These are phyloP conservation scores for Hyposoter dolosus DNA, from an alignment of 2,888 invertebrate genomes.

Conservation along the genomic window DNA sequence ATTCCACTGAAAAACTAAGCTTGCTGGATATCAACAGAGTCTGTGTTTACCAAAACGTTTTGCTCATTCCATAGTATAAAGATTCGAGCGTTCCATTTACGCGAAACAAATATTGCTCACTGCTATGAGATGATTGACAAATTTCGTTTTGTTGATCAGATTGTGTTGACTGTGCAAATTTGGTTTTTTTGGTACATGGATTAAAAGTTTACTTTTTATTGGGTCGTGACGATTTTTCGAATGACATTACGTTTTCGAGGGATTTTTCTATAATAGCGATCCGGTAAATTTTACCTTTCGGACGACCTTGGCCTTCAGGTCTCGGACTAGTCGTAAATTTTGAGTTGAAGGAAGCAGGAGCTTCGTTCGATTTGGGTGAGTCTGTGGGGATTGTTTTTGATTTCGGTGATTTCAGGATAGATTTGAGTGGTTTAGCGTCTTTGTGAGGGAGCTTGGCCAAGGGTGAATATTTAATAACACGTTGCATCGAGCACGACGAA, in stretches of 20 bases:
- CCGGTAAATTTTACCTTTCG: slow-evolving; percentile 9
- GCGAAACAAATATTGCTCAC: too few species aligned
- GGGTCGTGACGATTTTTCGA: neutral
- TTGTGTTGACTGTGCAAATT: too few species aligned
- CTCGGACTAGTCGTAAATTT: neutral
- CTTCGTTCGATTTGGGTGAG: slow-evolving; percentile 1
- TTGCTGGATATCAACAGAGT: too few species aligned
- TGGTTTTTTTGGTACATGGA: too few species aligned
- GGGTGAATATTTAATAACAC: neutral
- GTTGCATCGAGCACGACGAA: neutral
- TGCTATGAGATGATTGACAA: too few species aligned
- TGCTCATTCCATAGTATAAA: too few species aligned
- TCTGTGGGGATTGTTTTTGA: neutral
- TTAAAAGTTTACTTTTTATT: neutral
- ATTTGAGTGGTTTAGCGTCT: neutral
- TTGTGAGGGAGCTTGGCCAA: neutral
- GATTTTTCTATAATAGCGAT: neutral
- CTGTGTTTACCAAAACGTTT: too few species aligned
- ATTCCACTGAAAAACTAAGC: too few species aligned
- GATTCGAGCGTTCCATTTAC: too few species aligned
- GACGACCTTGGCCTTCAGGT: neutral
- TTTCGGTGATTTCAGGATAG: neutral
- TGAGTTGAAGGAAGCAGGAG: neutral
- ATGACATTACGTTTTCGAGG: neutral
- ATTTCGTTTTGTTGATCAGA: too few species aligned